Base-by-base conservation (phyloP, 2,888 invertebrate species). In the Iselma pallidipennis region DNA sequence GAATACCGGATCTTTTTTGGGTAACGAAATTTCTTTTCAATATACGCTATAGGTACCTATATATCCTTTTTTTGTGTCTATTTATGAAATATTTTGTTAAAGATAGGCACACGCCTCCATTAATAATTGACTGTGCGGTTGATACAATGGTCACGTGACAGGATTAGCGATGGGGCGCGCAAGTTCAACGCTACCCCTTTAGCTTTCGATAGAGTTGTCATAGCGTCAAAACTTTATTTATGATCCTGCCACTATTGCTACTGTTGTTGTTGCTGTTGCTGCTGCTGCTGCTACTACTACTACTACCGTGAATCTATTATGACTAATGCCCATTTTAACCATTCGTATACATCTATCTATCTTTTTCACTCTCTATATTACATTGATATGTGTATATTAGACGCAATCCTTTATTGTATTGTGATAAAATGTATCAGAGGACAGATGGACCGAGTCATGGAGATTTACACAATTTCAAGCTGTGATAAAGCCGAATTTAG, bases 171-270 rank as follows among this genome's bases (percentile, higher is more conserved):
- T 71, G 70, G 70, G 72, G 74, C 73, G 72, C 74, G 67, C 70
- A 67, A 63, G 76, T 78, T 75, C 66, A n/a, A n/a, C 69, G 66
- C 67, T 71, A 71, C 73, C 66, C 72, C 76, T 78, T 74, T 75
- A 69, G 69, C 65, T 77, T 74, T 71, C 65, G 74, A 78, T 77
- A 71, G 72, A 78, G 78, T 74, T 76, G 78, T 78, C 78, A 75
- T 71, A 68, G 67, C 63, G 71, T 67, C 68, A 70, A 70, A 71
- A 66, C 55, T 72, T 73, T 37, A 72, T 74, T 74, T 74, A 74
- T 74, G 71, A 65, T 69, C 63, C 56, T 60, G 45, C 56, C 6
- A 14, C 33, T 37, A 37, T 33, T 2, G 9, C 31, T 33, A n/a
- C 31, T 33, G 31, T 33, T 33, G 14, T 33, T 33, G n/a, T 33